These are phyloP conservation scores for Halcyon malimbica DNA, from an alignment of 2,113 vertebrate genomes.

Conservation along the genomic window DNA sequence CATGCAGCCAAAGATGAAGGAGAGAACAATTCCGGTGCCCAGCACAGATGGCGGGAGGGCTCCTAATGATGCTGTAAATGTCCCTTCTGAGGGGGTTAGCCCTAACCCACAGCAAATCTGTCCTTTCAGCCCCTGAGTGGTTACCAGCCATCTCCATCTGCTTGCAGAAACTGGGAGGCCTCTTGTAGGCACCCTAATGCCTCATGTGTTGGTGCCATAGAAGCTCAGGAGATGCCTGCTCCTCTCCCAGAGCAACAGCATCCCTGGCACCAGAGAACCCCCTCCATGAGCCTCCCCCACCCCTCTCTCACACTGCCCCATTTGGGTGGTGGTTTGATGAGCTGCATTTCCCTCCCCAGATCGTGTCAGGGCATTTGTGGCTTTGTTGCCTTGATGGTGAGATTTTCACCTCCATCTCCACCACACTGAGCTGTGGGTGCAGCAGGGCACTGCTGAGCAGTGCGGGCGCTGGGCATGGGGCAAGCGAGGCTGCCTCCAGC, in stretches of 20 bases:
- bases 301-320: accelerated
- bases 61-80: neutral
- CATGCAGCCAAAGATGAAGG: neutral
- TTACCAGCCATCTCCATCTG: neutral
- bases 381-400: neutral
- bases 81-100: neutral
- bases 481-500: neutral
- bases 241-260: accelerated
- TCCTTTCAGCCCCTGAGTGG: neutral
- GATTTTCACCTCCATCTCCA: neutral
- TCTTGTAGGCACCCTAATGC: neutral
- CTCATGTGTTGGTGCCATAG: accelerated
- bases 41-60: constrained; percentile 6
- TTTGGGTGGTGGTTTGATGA: neutral
- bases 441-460: accelerated
- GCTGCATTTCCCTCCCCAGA: neutral
- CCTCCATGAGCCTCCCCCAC: neutral
- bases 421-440: accelerated
- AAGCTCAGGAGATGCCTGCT: neutral
- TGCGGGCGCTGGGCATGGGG: accelerated
- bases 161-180: neutral
- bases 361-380: neutral
- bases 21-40: neutral
- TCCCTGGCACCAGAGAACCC: accelerated
- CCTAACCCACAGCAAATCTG: neutral